Conservation (phyloP, 2,797 vertebrate species). For the Gorsachius magnificus region DNA sequence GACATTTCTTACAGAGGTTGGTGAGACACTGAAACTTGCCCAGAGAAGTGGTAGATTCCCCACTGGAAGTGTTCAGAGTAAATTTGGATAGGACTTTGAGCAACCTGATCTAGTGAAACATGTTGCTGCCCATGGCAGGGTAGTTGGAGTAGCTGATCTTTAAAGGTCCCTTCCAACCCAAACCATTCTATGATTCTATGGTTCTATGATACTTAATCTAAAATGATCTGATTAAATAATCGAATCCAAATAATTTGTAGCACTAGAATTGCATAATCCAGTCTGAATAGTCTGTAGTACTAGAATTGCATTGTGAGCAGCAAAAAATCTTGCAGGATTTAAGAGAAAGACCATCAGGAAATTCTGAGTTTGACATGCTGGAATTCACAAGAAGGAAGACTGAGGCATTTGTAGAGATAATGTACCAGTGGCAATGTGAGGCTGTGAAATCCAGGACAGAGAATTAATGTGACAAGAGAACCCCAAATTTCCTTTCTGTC, state of each 20-base stretch:
- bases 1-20: neutral
- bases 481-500: neutral
- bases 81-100: neutral
- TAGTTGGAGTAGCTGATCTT: neutral
- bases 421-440: neutral
- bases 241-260: neutral
- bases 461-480: neutral
- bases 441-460: neutral
- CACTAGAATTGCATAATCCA: neutral
- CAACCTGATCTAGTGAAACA: neutral
- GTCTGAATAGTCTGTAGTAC: neutral
- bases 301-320: neutral
- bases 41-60: neutral
- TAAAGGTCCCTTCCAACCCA: neutral
- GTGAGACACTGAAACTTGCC: neutral
- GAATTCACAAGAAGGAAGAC: neutral
- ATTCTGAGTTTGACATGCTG: neutral
- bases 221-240: neutral
- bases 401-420: neutral
- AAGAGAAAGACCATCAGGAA: neutral
- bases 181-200: neutral
- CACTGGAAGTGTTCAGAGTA: neutral
- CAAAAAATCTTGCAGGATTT: neutral
- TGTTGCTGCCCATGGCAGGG: neutral
- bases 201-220: neutral